These are phyloP conservation scores for Cygnus atratus DNA, from an alignment of 2,113 vertebrate genomes.

Conservation along the genomic window DNA sequence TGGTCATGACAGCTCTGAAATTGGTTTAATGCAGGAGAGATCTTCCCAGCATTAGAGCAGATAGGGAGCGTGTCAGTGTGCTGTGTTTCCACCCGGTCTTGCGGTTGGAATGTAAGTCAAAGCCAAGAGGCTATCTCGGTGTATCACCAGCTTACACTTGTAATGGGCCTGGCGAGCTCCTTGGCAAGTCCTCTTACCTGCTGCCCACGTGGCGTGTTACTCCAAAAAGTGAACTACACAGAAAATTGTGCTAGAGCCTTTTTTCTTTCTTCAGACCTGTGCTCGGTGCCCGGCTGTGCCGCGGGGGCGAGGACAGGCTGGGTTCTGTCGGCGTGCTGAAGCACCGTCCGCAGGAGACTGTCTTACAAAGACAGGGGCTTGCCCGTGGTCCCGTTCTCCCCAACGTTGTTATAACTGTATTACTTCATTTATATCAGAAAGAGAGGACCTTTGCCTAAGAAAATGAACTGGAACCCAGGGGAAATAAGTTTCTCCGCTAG, in stretches of 20 bases:
- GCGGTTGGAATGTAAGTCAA: not conserved
- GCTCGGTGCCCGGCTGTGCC: fast-evolving
- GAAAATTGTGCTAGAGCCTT: not conserved
- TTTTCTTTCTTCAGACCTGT: not conserved
- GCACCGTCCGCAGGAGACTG: not conserved
- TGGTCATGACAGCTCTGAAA: conserved; percentile 29
- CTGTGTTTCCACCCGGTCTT: not conserved
- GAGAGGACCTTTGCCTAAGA: not conserved
- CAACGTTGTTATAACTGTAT: not conserved
- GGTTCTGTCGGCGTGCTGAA: not conserved
- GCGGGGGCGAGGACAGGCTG: fast-evolving
- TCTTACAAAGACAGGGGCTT: not conserved
- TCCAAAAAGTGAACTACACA: not conserved
- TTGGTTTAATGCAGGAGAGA: conserved; percentile 19
- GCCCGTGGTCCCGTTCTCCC: not conserved
- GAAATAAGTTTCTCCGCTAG: not conserved
- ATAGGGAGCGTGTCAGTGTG: not conserved
- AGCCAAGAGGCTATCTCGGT: conserved; percentile 14
- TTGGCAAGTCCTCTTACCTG: not conserved
- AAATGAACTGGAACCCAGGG: not conserved
- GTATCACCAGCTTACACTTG: not conserved
- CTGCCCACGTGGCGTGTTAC: not conserved
- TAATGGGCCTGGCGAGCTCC: not conserved
- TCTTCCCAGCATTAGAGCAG: not conserved
- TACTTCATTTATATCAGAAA: not conserved